Conservation (phyloP, 2,797 vertebrate species). For the Scarus forsteni region DNA sequence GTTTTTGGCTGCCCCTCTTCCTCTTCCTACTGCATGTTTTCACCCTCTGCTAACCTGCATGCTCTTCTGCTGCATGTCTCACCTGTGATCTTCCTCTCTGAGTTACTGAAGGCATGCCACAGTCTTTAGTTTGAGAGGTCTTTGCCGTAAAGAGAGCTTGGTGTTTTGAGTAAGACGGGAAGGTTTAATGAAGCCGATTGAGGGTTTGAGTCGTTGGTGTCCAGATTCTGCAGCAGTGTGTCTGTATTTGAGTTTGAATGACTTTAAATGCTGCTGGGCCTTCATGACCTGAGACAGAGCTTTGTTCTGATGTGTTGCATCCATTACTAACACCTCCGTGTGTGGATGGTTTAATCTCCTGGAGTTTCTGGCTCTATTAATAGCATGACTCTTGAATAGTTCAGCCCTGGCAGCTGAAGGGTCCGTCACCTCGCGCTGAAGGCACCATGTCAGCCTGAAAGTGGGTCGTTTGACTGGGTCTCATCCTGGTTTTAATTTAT, state of each 20-base stretch:
- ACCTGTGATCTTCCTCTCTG: slow-evolving; percentile 9
- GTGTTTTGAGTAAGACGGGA: slow-evolving; percentile 3
- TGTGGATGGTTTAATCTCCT: slow-evolving; percentile 18
- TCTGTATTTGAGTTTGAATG: background rate
- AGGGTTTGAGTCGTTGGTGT: slow-evolving; percentile 24
- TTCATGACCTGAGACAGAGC: slow-evolving; percentile 11
- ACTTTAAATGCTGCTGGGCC: too few relatives aligned
- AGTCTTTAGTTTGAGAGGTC: slow-evolving; percentile 25
- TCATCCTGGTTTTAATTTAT: background rate
- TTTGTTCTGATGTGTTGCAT: background rate
- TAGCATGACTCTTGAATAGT: slow-evolving; percentile 34
- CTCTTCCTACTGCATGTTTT: slow-evolving; percentile 85
- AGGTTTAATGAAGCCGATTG: background rate
- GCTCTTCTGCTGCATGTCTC: slow-evolving; percentile 38
- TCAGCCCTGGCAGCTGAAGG: slow-evolving; percentile 11
- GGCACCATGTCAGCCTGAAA: background rate
- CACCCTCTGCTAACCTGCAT: slow-evolving; percentile 73
- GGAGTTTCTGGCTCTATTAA: slow-evolving; percentile 33
- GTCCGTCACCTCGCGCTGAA: slow-evolving; percentile 23
- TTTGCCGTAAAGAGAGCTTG: slow-evolving; percentile 32
- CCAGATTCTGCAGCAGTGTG: background rate
- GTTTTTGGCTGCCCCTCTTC: slow-evolving; percentile 84
- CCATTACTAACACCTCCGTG: slow-evolving; percentile 17
- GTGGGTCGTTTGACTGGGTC: slow-evolving; percentile 3
- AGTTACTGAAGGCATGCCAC: slow-evolving; percentile 15